Evolutionary conservation across 2,888 invertebrate genomes (phyloP).

Genomic region (Agrochola lychnidis): DNA sequence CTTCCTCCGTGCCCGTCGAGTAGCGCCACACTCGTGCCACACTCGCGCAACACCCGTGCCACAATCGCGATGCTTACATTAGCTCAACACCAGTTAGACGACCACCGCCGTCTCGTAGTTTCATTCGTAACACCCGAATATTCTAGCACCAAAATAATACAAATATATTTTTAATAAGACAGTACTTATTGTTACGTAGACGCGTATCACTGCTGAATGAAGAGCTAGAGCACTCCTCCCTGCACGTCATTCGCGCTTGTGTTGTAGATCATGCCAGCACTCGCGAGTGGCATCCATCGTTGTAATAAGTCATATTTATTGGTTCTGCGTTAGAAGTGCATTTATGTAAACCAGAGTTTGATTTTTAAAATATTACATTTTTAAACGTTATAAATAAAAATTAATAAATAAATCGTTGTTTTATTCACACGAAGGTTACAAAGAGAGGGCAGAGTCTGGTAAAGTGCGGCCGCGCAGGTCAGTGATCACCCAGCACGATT

Average conservation of each 20-base stretch:
- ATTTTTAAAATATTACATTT: slow-evolving; percentile 57
- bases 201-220: slow-evolving; percentile 19
- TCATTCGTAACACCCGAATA: slow-evolving; percentile 23
- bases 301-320: slow-evolving; percentile 46
- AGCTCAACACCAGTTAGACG: slow-evolving; percentile 26
- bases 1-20: slow-evolving; percentile 81
- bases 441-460: slow-evolving; percentile 45
- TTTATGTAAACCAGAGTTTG: slow-evolving; percentile 59
- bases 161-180: slow-evolving; percentile 27
- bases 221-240: slow-evolving; percentile 1
- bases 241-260: slow-evolving; percentile 12
- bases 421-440: slow-evolving; percentile 68
- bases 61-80: slow-evolving; percentile 27
- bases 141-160: slow-evolving; percentile 35
- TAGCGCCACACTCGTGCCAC: slow-evolving; percentile 60
- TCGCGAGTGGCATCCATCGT: slow-evolving; percentile 38
- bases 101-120: slow-evolving; percentile 35
- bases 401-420: too few relatives aligned
- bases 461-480: slow-evolving; percentile 36
- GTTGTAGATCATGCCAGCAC: slow-evolving; percentile 15
- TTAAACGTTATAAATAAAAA: too few relatives aligned
- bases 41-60: slow-evolving; percentile 4
- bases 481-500: slow-evolving; percentile 32
- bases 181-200: slow-evolving; percentile 19
- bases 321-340: slow-evolving; percentile 40